Evolutionary conservation across 2,113 vertebrate genomes (phyloP), one percentile per base, ranked within the genome.

Genomic region (Hyperopisus bebe): DNA sequence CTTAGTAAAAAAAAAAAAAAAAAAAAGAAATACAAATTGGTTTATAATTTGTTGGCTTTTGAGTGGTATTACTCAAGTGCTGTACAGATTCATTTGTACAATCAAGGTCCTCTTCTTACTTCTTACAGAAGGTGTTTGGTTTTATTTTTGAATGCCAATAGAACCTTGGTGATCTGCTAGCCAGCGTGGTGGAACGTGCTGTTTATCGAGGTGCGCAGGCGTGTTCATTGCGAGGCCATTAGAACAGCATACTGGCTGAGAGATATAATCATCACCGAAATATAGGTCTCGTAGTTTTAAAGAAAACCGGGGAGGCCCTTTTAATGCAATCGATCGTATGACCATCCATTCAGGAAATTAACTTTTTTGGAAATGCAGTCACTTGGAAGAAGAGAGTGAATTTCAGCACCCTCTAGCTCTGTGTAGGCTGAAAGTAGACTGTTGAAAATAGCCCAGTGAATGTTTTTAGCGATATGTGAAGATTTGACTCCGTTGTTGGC

Each of bases 1-100:
- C 96, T 92, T 95, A 95, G 95, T 93, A 93, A 92, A 94, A 93
- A 96, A 96, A 93, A 92, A n/a, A 94, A 93, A 96, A 96, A 31
- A 66, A 27, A 70, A 70, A 66, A 4, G 8, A 96, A 97, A 96
- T 96, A 96, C 97, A 96, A 96, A 96, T 95, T 95, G 96, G 98
- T 98, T 98, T 97, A 96, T 98, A 98, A 98, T 97, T 97, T 96
- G 97, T 97, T 97, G 97, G 97, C 97, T 98, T 98, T 97, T 97
- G 97, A 97, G 96, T 94, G 95, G 96, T 95, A 95, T 96, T 95
- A 96, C 96, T 97, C 94, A 96, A 97, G 97, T 97, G 97, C 96
- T 97, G 97, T 98, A 97, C 96, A 96, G 95, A 93, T 95, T 96
- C 93, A 93, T 95, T 98, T 97, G 96, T 97, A 98, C 96, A 96